Evolutionary conservation across 2,797 vertebrate genomes (phyloP), one percentile per base, ranked within the genome.

Genomic region (Lemur catta): DNA sequence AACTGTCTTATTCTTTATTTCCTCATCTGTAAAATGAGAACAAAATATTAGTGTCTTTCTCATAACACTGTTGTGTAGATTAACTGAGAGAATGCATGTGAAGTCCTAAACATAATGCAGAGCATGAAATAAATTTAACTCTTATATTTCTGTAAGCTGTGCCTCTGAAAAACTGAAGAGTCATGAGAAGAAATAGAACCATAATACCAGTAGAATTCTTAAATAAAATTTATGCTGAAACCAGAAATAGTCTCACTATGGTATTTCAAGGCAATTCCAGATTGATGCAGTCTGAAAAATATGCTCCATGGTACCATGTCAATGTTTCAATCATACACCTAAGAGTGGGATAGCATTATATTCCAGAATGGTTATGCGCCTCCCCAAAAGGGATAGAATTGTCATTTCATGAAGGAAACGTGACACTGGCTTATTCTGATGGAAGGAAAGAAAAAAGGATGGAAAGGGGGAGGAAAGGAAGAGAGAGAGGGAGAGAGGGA

Each of bases 251-350:
- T 38, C 46, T 65, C 5, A 10, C 22, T 75, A 1, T 76, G 65
- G 26, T 63, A 89, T 89, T 93, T 93, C 75, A 93, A 80, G 52
- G 7, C 10, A 86, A 76, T 79, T 94, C 48, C 63, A 91, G 15
- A 65, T 26, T 79, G 75, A 82, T 89, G 15, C 17, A 48, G 22
- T 92, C 43, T 80, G 71, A 52, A 71, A 95, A 92, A 59, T 76
- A 76, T 33, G 17, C 7, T 89, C 76, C 4, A 6, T 59, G n/a
- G n/a, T 48, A 59, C 38, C 57, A 71, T 75, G 43, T 17, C 63
- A n/a, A 74, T 72, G 18, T 80, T 94, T 71, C 43, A 55, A 14
- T 94, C 69, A 48, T 30, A 52, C 13, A 22, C 20, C 65, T 92
- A 87, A n/a, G 9, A 71, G 55, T 48, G 48, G 43, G 35, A 87